phyloP scores from a whole-genome alignment of 2,888 invertebrate species.

The Carpatolechia fugitivella region DNA sequence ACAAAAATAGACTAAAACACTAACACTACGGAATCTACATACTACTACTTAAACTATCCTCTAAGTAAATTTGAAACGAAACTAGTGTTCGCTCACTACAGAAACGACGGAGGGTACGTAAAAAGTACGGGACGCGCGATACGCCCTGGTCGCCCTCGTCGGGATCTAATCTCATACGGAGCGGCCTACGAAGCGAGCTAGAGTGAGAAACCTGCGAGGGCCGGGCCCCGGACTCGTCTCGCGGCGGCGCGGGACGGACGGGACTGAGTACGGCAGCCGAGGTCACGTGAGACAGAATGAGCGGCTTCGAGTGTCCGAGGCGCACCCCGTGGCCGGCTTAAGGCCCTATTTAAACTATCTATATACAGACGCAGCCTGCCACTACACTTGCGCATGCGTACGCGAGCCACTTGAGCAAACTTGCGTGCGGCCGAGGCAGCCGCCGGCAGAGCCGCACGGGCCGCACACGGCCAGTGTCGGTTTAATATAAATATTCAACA shows the following conservation, averaged over 20 bases:
- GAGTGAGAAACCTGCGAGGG: constrained; percentile 37
- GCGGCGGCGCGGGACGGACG: constrained; percentile 8
- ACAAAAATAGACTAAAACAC: constrained; percentile 76
- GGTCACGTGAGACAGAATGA: too few relatives aligned
- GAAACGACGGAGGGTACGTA: constrained; percentile 52
- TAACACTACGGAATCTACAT: constrained; percentile 74
- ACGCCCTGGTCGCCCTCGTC: constrained; percentile 28
- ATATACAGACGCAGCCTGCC: constrained; percentile 69
- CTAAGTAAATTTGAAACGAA: constrained; percentile 72
- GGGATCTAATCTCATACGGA: constrained; percentile 51
- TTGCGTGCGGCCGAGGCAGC: constrained; percentile 42
- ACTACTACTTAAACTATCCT: constrained; percentile 73
- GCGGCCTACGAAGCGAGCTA: constrained; percentile 59
- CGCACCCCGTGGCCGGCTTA: constrained; percentile 29
- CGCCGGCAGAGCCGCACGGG: constrained; percentile 27
- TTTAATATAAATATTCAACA: constrained; percentile 46
- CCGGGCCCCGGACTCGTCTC: constrained; percentile 28
- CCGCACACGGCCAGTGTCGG: constrained; percentile 16
- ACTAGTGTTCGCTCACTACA: constrained; percentile 71
- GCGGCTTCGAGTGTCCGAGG: constrained; percentile 40
- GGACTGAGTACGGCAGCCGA: not conserved
- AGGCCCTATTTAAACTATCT: constrained; percentile 60
- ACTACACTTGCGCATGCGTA: constrained; percentile 54
- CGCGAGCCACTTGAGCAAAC: constrained; percentile 69
- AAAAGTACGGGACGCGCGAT: constrained; percentile 26